Conservation (phyloP, 2,797 vertebrate genomes). For the Pteropus rufus region DNA sequence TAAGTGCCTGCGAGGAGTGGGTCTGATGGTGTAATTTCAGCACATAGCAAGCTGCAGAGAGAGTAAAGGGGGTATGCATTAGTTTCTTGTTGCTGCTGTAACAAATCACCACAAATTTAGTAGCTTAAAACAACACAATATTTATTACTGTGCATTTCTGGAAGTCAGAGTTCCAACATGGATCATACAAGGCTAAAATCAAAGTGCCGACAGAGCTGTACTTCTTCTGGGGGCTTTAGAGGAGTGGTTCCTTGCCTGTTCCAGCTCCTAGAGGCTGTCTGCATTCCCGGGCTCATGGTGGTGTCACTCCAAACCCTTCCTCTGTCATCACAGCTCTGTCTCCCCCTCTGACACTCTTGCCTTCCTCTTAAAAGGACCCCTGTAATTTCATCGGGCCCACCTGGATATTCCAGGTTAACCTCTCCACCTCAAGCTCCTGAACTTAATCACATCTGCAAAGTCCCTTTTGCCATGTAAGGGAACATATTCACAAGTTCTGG, state of each 20-base stretch:
- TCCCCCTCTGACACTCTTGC: not conserved
- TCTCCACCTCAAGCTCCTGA: not conserved
- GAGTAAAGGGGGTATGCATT: not conserved
- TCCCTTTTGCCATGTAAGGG: not conserved
- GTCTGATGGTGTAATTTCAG: not conserved
- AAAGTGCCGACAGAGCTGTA: accelerated
- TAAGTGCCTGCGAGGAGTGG: not conserved
- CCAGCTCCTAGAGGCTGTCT: not conserved
- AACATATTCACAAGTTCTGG: not conserved
- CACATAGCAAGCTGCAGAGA: not conserved
- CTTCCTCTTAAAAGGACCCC: not conserved
- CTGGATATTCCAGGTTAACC: not conserved
- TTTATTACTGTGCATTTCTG: not conserved
- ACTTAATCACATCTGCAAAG: not conserved
- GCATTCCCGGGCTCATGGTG: not conserved
- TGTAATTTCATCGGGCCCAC: no score
- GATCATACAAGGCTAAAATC: not conserved
- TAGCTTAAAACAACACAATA: not conserved
- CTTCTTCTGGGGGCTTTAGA: not conserved
- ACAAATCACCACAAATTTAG: not conserved
- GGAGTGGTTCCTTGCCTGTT: not conserved
- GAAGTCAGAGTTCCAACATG: not conserved
- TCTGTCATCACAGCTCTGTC: not conserved
- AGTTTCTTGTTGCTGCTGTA: not conserved
- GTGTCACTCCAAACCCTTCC: not conserved